Conservation (phyloP, 2,888 invertebrate species). For the Helobdella robusta region DNA sequence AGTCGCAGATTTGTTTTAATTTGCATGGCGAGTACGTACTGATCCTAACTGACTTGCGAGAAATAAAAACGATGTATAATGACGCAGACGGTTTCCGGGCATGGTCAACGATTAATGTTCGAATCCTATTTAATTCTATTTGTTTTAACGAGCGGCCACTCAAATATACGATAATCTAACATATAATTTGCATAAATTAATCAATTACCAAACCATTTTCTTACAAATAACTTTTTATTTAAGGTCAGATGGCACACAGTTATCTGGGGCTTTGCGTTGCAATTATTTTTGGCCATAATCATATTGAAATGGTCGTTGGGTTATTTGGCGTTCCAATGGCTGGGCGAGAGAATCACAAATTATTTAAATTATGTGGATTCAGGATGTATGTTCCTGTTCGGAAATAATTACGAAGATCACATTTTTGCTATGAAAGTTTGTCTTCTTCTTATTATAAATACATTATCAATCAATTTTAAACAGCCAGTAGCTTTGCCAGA, state of each 20-base stretch:
- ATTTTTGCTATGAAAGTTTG: constrained; percentile 73
- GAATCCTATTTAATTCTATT: too few species aligned
- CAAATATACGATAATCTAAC: too few species aligned
- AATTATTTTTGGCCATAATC: constrained; percentile 51
- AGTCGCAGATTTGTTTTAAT: too few species aligned
- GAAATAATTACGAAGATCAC: constrained; percentile 52
- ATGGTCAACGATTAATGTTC: too few species aligned
- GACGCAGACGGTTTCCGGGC: too few species aligned
- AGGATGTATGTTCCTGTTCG: constrained; percentile 76
- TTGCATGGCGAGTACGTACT: too few species aligned
- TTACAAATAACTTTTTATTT: neutral
- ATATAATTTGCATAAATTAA: too few species aligned
- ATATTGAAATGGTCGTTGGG: constrained; percentile 43
- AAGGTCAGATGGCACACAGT: constrained; percentile 36
- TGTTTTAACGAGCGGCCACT: too few species aligned
- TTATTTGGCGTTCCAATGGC: constrained; percentile 57
- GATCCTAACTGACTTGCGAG: too few species aligned
- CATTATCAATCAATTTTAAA: neutral
- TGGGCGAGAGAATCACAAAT: constrained; percentile 35
- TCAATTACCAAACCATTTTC: neutral
- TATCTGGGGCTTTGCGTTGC: constrained; percentile 35
- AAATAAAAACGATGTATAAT: too few species aligned
- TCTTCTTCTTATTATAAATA: constrained; percentile 32
- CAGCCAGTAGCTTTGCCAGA: neutral
- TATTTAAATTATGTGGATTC: constrained; percentile 39